phyloP scores from a whole-genome alignment of 2,113 vertebrate species.

The Tragulus kanchil region DNA sequence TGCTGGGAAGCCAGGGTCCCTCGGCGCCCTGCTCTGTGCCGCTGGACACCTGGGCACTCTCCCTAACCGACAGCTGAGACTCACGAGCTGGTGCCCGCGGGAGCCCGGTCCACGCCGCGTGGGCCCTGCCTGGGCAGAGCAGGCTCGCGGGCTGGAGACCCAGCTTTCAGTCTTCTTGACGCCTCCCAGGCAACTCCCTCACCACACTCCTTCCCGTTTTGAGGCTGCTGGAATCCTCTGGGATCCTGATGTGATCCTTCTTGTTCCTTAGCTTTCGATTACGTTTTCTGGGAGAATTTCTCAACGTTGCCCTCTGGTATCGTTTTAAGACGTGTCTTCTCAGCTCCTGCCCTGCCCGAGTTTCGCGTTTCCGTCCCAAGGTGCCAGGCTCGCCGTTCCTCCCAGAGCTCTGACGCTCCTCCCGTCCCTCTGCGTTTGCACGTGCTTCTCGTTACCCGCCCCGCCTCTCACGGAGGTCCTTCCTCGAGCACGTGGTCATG shows the following conservation, averaged over 20 bases:
- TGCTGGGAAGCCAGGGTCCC: not conserved
- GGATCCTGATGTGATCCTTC: not conserved
- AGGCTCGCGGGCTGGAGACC: not conserved
- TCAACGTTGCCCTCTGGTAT: not conserved
- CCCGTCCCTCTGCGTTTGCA: accelerated
- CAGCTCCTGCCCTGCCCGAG: no score
- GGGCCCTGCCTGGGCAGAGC: not conserved
- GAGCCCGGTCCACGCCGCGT: accelerated
- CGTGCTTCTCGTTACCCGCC: not conserved
- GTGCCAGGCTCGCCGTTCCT: not conserved
- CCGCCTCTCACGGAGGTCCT: accelerated
- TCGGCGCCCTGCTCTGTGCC: not conserved
- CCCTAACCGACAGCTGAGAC: not conserved
- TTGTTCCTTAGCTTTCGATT: not conserved
- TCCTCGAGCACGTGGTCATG: accelerated
- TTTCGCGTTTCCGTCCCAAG: not conserved
- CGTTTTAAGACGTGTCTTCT: not conserved
- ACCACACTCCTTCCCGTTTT: accelerated
- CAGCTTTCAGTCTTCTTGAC: not conserved
- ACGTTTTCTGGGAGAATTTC: not conserved
- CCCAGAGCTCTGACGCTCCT: accelerated
- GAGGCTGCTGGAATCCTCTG: not conserved
- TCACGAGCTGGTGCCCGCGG: accelerated
- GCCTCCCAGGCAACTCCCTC: not conserved
- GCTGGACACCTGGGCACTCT: not conserved